Evolutionary conservation across 2,888 invertebrate genomes (phyloP).

Genomic region (Zaprionus obscuricornis): DNA sequence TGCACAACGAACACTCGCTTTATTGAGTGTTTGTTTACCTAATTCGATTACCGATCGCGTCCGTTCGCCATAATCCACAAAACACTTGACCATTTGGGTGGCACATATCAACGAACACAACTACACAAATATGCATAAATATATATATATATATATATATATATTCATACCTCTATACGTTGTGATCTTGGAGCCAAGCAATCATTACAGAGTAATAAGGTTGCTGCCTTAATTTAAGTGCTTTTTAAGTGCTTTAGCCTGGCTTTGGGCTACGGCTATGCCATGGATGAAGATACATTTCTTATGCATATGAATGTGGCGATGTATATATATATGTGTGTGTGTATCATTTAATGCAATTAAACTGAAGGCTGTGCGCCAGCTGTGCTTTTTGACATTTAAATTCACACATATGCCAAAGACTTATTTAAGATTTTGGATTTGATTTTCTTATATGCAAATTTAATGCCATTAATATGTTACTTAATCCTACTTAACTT

Average conservation of each 20-base stretch:
- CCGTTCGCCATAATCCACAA: constrained; percentile 74
- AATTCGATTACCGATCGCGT: constrained; percentile 79
- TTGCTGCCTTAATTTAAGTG: constrained; percentile 59
- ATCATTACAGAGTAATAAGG: constrained; percentile 53
- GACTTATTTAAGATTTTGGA: constrained; percentile 3
- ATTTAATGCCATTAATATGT: too few species aligned
- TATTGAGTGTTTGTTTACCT: constrained; percentile 77
- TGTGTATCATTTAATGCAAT: constrained; percentile 29
- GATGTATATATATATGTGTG: too few species aligned
- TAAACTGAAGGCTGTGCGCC: constrained; percentile 6
- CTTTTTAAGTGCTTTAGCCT: constrained; percentile 9
- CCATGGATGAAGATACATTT: constrained; percentile 11
- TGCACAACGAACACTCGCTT: constrained; percentile 76
- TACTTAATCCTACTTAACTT: too few species aligned
- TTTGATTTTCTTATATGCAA: too few species aligned
- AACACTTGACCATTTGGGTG: constrained; percentile 78
- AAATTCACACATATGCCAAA: constrained; percentile 1
- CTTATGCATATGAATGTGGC: too few species aligned
- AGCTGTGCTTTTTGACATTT: constrained; percentile 13
- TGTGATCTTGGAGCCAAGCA: constrained; percentile 32
- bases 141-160: constrained; percentile 12
- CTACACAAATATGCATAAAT: constrained; percentile 1
- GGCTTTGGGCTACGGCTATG: not conserved
- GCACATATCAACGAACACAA: constrained; percentile 45
- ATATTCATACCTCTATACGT: not conserved